A percentile compares a stretch with the other conserved stretches of the same genome.
Evolutionary conservation across 2,888 invertebrate species (phyloP).

Genomic region (Drosophila leonis): DNA sequence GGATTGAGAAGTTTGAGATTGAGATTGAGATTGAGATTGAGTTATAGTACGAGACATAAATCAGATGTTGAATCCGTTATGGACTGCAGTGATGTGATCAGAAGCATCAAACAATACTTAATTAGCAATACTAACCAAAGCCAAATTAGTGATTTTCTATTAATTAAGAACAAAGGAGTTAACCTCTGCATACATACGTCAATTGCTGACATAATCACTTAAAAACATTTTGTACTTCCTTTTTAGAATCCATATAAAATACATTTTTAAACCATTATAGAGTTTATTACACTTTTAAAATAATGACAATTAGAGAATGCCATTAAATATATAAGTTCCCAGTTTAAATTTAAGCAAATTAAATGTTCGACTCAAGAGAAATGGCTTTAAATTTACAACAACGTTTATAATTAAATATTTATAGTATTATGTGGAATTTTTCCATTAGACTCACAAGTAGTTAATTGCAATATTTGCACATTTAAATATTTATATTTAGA

Average conservation of each 20-base stretch:
- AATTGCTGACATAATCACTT: constrained; percentile 75
- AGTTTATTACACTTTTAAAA: constrained; percentile 60
- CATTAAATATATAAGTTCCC: constrained; percentile 35
- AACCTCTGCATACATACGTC: constrained; percentile 53
- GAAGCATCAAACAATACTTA: constrained; percentile 62
- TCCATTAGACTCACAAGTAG: constrained; percentile 50
- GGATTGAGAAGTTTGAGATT: constrained; percentile 13
- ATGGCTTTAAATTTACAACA: constrained; percentile 71
- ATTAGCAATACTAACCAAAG: constrained; percentile 70
- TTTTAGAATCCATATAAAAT: constrained; percentile 54
- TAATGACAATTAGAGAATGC: constrained; percentile 26
- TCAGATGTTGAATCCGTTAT: constrained; percentile 37
- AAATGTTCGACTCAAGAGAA: constrained; percentile 47
- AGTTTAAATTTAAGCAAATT: constrained; percentile 52
- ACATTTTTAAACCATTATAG: constrained; percentile 36
- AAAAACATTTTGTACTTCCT: constrained; percentile 67
- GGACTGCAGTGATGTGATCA: constrained; percentile 71
- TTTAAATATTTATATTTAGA: constrained; percentile 35
- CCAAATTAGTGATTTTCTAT: constrained; percentile 76
- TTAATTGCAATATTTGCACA: constrained; percentile 60
- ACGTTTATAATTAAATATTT: constrained; percentile 56
- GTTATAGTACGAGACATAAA: constrained; percentile 14
- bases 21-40: constrained; percentile 19
- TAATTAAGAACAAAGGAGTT: constrained; percentile 45
- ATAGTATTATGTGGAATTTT: constrained; percentile 52